A percentile compares a stretch with the other conserved stretches of the same genome.
Evolutionary conservation across 2,113 vertebrate genomes (phyloP).

Genomic region (Natator depressus): DNA sequence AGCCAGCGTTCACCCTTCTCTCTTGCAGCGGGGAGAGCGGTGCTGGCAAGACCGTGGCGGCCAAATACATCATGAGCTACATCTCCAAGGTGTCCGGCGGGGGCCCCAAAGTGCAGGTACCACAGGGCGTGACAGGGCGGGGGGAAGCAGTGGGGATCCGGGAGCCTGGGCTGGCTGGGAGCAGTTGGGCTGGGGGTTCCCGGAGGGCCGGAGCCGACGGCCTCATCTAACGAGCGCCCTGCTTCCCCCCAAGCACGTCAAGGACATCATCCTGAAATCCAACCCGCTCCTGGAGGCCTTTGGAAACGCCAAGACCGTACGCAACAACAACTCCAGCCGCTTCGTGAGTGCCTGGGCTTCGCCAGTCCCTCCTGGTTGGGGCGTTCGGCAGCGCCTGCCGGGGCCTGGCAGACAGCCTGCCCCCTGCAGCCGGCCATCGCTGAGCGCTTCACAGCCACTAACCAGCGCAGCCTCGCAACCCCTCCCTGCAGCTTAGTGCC

Average conservation of each 20-base stretch:
- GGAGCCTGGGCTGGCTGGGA: no score
- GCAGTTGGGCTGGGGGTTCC: no score
- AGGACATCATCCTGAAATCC: constrained; percentile 97
- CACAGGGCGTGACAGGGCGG: not conserved
- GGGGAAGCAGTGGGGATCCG: not conserved
- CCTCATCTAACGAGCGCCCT: not conserved
- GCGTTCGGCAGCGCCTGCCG: not conserved
- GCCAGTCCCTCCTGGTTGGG: no score
- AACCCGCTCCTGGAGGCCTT: constrained; percentile 97
- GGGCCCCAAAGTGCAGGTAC: constrained; percentile 95
- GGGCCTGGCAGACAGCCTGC: accelerated
- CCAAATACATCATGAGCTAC: constrained; percentile 99
- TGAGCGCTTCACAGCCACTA: not conserved
- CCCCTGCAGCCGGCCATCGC: not conserved
- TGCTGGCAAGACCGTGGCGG: constrained; percentile 96
- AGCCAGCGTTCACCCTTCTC: accelerated
- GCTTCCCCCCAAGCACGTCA: constrained; percentile 84
- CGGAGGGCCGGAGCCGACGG: not conserved
- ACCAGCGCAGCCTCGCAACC: not conserved
- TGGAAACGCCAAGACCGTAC: constrained; percentile 94
- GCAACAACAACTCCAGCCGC: constrained; percentile 98
- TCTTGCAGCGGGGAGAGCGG: constrained; percentile 92
- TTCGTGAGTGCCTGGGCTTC: constrained; percentile 84
- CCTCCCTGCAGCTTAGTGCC: not conserved
- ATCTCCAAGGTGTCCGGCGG: constrained; percentile 98